Evolutionary conservation across 35 echinoderm and acorn worm genomes (phyloP).

Genomic region (Apostichopus parvimensis): DNA sequence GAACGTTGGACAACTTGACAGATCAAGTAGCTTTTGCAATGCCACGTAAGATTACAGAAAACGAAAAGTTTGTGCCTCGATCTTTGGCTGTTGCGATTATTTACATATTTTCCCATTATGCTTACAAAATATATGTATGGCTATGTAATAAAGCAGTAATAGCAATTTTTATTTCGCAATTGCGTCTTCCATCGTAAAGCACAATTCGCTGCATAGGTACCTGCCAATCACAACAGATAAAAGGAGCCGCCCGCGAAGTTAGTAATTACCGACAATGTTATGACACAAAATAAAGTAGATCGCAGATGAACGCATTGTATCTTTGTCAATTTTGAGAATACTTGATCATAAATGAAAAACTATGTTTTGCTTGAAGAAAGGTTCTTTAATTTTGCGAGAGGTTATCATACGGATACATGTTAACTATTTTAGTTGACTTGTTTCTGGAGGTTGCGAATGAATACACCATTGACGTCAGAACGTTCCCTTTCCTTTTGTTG

Average conservation of each 20-base stretch:
- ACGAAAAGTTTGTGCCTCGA: no score
- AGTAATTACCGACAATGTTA: not conserved
- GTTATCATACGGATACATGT: not conserved
- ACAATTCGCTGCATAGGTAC: not conserved
- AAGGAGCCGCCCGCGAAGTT: constrained; percentile 11
- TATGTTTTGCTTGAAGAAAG: not conserved
- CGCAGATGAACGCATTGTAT: not conserved
- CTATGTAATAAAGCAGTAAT: no score
- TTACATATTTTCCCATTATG: no score
- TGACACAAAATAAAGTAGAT: constrained; percentile 1
- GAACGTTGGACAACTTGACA: no score
- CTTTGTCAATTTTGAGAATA: not conserved
- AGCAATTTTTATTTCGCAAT: no score
- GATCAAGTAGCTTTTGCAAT: no score
- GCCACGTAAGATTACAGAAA: no score
- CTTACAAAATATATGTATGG: no score
- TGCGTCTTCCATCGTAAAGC: not conserved
- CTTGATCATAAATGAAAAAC: not conserved
- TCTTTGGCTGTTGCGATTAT: no score
- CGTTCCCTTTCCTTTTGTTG: constrained; percentile 36
- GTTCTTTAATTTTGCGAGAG: not conserved
- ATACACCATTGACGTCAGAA: constrained; percentile 36
- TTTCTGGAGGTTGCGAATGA: not conserved
- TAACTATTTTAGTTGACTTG: not conserved
- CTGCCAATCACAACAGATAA: constrained; percentile 24